phyloP scores from a whole-genome alignment of 2,113 vertebrate genomes.

The Callithrix jacchus region DNA sequence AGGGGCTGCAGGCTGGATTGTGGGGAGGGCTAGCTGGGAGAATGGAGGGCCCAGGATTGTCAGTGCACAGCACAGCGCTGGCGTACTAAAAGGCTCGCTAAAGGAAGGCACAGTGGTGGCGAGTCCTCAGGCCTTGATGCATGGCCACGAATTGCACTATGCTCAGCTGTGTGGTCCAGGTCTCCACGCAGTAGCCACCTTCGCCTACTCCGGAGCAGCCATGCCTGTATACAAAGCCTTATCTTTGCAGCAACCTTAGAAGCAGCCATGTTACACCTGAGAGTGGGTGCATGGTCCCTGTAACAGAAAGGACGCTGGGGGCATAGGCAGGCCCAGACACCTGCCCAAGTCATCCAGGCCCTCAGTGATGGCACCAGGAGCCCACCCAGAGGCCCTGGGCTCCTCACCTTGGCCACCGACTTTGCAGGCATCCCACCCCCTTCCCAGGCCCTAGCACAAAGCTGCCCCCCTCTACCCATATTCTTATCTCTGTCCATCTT shows the following conservation, averaged over 20 bases:
- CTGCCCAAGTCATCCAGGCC: neutral
- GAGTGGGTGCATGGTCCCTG: neutral
- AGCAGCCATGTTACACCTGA: neutral
- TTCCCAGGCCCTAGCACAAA: neutral
- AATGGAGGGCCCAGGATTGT: neutral
- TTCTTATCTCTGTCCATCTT: neutral
- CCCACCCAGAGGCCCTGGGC: neutral
- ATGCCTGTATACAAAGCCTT: neutral
- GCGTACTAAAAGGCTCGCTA: neutral
- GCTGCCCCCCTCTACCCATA: too few species aligned
- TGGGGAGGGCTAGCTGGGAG: neutral
- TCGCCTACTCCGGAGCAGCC: neutral
- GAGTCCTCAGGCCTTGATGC: constrained; percentile 18
- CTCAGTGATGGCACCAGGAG: neutral
- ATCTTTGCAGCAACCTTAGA: neutral
- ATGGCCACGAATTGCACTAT: neutral
- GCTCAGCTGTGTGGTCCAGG: neutral
- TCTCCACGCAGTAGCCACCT: neutral
- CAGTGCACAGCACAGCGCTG: neutral
- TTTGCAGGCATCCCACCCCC: neutral
- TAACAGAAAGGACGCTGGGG: neutral
- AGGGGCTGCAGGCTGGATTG: neutral
- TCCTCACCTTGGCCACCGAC: neutral
- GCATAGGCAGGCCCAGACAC: neutral
- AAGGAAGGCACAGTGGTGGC: neutral